These are phyloP conservation scores for Coendou prehensilis DNA, from an alignment of 2,797 vertebrate species.

Conservation along the genomic window DNA sequence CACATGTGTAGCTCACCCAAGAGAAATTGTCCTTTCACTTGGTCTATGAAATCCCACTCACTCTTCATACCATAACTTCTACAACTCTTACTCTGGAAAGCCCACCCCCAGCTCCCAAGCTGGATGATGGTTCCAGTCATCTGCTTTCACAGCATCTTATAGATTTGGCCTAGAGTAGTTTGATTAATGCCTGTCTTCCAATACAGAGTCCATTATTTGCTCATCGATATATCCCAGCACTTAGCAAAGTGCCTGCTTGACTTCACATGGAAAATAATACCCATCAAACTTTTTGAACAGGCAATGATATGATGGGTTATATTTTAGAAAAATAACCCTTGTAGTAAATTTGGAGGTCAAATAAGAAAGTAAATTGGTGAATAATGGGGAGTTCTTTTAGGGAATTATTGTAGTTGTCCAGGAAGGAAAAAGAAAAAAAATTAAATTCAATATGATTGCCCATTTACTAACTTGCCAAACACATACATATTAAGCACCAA, in stretches of 20 bases:
- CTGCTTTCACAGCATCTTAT: constrained; percentile 15
- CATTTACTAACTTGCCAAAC: constrained; percentile 12
- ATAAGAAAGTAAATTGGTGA: constrained; percentile 14
- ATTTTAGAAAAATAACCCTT: constrained; percentile 46
- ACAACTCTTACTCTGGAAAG: not conserved
- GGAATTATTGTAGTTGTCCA: not conserved
- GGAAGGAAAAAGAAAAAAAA: not conserved
- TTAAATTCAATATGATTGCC: not conserved
- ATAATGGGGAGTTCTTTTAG: not conserved
- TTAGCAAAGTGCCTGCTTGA: constrained; percentile 20
- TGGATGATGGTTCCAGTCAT: not conserved
- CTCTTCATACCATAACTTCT: not conserved
- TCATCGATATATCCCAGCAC: not conserved
- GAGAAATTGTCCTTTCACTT: not conserved
- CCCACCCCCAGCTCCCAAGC: not conserved
- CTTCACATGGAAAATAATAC: not conserved
- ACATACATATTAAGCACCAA: not conserved
- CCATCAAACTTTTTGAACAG: constrained; percentile 8
- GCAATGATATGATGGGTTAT: constrained; percentile 1
- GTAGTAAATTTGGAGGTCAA: constrained; percentile 38
- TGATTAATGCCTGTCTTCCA: constrained; percentile 52
- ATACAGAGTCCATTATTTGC: not conserved
- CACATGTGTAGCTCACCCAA: not conserved
- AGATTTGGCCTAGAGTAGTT: constrained; percentile 7
- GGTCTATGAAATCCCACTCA: not conserved